A percentile compares a stretch with the other conserved stretches of the same genome.
Evolutionary conservation across 2,113 vertebrate genomes (phyloP).

Genomic region (Nanorana parkeri): DNA sequence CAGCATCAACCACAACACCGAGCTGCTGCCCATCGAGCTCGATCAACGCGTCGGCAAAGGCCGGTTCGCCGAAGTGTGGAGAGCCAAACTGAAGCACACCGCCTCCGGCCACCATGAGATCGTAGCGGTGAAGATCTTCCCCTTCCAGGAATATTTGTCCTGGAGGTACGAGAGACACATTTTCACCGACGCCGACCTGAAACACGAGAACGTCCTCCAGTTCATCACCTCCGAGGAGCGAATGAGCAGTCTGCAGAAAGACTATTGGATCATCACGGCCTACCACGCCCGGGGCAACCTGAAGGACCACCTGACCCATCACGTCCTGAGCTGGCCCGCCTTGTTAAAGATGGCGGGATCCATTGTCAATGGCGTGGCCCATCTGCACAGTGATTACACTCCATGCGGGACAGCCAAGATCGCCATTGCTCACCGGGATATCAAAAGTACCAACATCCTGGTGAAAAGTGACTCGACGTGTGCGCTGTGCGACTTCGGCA

Average conservation of each 20-base stretch:
- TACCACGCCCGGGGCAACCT: conserved; percentile 87
- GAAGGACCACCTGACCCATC: conserved; percentile 82
- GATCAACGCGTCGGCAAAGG: conserved; percentile 86
- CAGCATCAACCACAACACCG: conserved; percentile 66
- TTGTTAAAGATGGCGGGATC: conserved; percentile 80
- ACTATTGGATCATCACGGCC: conserved; percentile 89
- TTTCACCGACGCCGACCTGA: conserved; percentile 79
- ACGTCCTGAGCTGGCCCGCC: conserved; percentile 80
- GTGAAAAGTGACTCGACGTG: conserved; percentile 81
- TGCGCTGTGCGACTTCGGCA: conserved; percentile 87
- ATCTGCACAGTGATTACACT: conserved; percentile 86
- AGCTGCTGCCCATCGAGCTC: conserved; percentile 83
- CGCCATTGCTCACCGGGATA: conserved; percentile 85
- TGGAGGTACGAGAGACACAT: conserved; percentile 87
- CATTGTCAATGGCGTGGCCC: conserved; percentile 81
- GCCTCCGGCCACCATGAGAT: conserved; percentile 74
- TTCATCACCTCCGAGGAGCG: conserved; percentile 84
- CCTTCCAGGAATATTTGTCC: conserved; percentile 79
- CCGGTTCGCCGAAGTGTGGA: conserved; percentile 86
- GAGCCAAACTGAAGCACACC: conserved; percentile 76
- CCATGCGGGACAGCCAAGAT: conserved; percentile 77
- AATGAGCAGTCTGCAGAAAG: conserved; percentile 66
- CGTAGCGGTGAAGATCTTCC: conserved; percentile 89
- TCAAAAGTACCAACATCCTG: conserved; percentile 89
- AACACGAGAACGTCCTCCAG: conserved; percentile 82